Base-by-base conservation (phyloP, 1,140 invertebrate species). In the Ylistrum balloti region DNA sequence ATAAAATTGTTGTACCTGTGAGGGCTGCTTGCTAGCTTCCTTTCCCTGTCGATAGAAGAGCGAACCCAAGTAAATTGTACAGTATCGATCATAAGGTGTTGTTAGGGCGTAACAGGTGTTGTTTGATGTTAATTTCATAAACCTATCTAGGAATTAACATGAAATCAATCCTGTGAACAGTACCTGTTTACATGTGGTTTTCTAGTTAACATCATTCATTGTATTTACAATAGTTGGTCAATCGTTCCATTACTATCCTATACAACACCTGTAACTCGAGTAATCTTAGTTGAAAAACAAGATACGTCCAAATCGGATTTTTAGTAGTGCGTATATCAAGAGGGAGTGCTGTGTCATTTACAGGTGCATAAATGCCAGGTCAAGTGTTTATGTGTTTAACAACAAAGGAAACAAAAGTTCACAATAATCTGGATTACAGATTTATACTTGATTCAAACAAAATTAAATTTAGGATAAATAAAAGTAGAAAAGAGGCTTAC, bases 301-400 rank as follows among this genome's bases (percentile, higher is more conserved):
- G 56, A 28, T 28, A 74, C 56, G 28, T 74, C 56, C 22, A 22
- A n/a, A 28, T 28, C 56, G 56, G 56, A 74, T 74, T 74, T n/a
- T 28, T 5, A 74, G 56, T 74, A 74, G 56, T 28, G 28, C 56
- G 56, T 74, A 28, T 74, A 28, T 74, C 7, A 28, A 28, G 56
- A 20, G 56, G 56, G 56, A 74, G 56, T 74, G 56, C 22, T 74
- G 22, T 74, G 56, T 28, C 56, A 28, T 28, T 28, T 28, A 74
- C n/a, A 74, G 22, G 56, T 74, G 28, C 22, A 74, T 74, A 74
- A 74, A 74, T 74, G n/a, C 56, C 56, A 74, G 56, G 56, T 74
- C 56, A 74, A 74, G 11, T n/a, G 56, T n/a, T 7, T 22, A n/a
- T 9, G 28, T 74, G 56, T 74, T 74, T 5, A 74, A 74, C 56